A percentile compares a stretch with the other conserved stretches of the same genome.
These are phyloP conservation scores for Caenorhabditis imperialis DNA, from an alignment of 2,888 invertebrate species.

Conservation along the genomic window DNA sequence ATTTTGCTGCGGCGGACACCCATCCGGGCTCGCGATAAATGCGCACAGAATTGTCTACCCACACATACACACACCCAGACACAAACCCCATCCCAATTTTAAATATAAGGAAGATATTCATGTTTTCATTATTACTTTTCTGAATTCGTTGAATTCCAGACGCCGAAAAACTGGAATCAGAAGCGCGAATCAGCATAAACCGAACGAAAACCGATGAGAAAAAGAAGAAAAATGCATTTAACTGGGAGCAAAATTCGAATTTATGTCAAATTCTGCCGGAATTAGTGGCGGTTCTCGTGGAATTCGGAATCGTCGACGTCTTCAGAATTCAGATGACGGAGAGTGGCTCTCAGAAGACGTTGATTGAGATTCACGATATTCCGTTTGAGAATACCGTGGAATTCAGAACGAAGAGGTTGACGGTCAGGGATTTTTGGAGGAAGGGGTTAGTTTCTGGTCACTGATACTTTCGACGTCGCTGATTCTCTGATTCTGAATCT, in stretches of 20 bases:
- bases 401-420: slow-evolving; percentile 37
- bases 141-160: slow-evolving; percentile 15
- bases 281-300: slow-evolving; percentile 24
- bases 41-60: too few relatives aligned
- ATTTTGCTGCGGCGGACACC: too few relatives aligned
- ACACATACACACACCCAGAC: too few relatives aligned
- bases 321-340: slow-evolving; percentile 3
- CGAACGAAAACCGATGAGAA: too few relatives aligned
- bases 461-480: too few relatives aligned
- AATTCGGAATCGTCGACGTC: slow-evolving; percentile 42
- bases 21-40: too few relatives aligned
- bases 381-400: slow-evolving; percentile 21
- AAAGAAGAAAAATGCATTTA: too few relatives aligned
- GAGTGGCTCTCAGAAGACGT: neutral
- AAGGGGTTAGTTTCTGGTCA: slow-evolving; percentile 32
- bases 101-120: too few relatives aligned
- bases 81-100: too few relatives aligned
- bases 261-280: slow-evolving; percentile 26
- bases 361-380: slow-evolving; percentile 9
- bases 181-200: slow-evolving; percentile 26
- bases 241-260: slow-evolving; percentile 47
- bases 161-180: slow-evolving; percentile 30
- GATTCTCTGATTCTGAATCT: too few relatives aligned
- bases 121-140: neutral
- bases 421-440: slow-evolving; percentile 49